Base-by-base conservation (phyloP, 2,113 vertebrate genomes). In the Ciconia stormi region DNA sequence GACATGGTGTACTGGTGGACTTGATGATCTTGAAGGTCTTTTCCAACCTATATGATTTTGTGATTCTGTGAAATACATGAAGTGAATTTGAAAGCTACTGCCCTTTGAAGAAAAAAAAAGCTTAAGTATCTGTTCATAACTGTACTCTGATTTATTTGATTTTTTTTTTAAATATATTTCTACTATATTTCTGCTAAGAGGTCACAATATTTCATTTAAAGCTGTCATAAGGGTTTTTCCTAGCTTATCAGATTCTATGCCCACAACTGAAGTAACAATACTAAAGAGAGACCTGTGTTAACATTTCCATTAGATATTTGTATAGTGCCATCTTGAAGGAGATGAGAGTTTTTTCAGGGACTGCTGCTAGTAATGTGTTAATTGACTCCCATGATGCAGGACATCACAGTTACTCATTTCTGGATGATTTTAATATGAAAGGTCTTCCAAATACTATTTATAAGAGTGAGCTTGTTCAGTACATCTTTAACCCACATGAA, bases 41-140 rank as follows among this genome's bases (percentile, higher is more conserved):
- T 38, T 38, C 38, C 38, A 38, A 38, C 38, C 38, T 38, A 38
- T 38, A 38, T 9, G 9, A 38, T 38, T 38, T 38, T 38, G 38
- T 38, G 38, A 38, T 38, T 38, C 38, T 38, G 38, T 38, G 0
- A 82, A 83, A 61, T 69, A 10, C 0, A 0, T 53, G 16, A 10
- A 70, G 17, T 44, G 69, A 90, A 55, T 92, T 83, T 52, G 29
- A 90, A 79, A 92, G 14, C 17, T 62, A 22, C 27, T 66, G 8
- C 14, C 36, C 22, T 90, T 62, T 70, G 63, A 78, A 79, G 15
- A 14, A 16, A 70, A 82, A n/a, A 81, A 13, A 8, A 4, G 2
- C 7, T 72, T 61, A 29, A 52, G 7, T 69, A 7, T 81, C 36
- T 52, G 13, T 52, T 55, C 5, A 20, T 81, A 76, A 56, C 23